Evolutionary conservation across 2,888 invertebrate species (phyloP), one percentile per base, ranked within the genome.

Genomic region (Caenorhabditis sp.): DNA sequence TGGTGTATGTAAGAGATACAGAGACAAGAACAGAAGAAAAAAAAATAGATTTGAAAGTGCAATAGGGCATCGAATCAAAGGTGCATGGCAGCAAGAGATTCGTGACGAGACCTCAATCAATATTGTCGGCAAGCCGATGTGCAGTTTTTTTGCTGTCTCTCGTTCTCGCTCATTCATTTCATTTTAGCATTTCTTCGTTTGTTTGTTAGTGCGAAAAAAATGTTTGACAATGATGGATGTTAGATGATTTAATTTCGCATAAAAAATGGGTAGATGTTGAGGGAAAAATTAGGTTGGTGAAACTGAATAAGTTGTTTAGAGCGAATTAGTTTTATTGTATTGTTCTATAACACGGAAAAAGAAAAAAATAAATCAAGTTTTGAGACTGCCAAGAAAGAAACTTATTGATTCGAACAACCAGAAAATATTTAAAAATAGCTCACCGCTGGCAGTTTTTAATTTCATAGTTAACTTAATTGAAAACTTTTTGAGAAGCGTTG

Each of bases 71-170:
- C 55, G 27, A 55, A 55, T 58, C 26, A 58, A 58, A 58, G 57
- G 57, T 58, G 57, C 57, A 58, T 21, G 57, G 57, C 27, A 27
- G 57, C 57, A 58, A 19, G 57, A 17, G 57, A 31, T 26, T 58
- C 57, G 31, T 17, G 24, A 21, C 57, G n/a, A 58, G 57, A 36
- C 57, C 36, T n/a, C 57, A 21, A 58, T 58, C 57, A 21, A 58
- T 58, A 58, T 26, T 19, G 55, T 55, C 10, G 3, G 8, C 26
- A 31, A 31, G 31, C 31, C 10, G 31, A 6, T 31, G 31, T 17
- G 23, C 26, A 26, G 55, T 55, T 21, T 26, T 55, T 24, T 55
- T 26, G 21, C 55, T 14, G 14, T 26, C 55, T 14, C 26, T 19
- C 51, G 23, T 8, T 51, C 23, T 10, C 23, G 21, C 23, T 19